phyloP scores from a whole-genome alignment of 92 coral and sea anemone species.

The Umimayanthus kanabou region DNA sequence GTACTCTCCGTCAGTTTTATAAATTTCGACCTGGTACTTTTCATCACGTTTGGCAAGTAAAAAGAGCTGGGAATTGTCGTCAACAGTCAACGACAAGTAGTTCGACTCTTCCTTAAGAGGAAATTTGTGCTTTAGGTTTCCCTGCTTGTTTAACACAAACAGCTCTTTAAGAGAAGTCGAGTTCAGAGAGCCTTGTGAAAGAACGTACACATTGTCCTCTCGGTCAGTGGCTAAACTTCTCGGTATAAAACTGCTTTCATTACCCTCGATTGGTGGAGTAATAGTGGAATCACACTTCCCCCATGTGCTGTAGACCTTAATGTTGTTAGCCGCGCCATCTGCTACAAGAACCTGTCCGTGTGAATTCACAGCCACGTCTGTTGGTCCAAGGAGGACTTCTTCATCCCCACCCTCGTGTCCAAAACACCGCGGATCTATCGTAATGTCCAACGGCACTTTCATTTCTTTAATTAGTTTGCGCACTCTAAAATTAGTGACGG shows the following conservation, averaged over 20 bases:
- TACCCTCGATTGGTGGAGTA: slow-evolving; percentile 21
- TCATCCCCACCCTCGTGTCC: slow-evolving; percentile 30
- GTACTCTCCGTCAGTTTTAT: slow-evolving; percentile 27
- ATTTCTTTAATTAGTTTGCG: slow-evolving; percentile 19
- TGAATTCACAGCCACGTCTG: slow-evolving; percentile 17
- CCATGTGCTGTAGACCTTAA: slow-evolving; percentile 35
- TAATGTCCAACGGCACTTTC: slow-evolving; percentile 14
- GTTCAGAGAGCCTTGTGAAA: slow-evolving; percentile 18
- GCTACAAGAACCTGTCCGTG: slow-evolving; percentile 28
- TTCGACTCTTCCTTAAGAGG: slow-evolving; percentile 28
- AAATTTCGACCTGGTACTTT: slow-evolving; percentile 23
- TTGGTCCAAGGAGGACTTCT: slow-evolving; percentile 11
- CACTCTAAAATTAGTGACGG: slow-evolving; percentile 39
- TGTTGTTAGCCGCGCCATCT: background rate
- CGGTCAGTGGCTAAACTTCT: slow-evolving; percentile 39
- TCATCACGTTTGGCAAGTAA: slow-evolving; percentile 27
- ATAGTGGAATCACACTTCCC: slow-evolving; percentile 37
- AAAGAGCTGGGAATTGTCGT: slow-evolving; percentile 15
- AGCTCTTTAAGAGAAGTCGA: background rate
- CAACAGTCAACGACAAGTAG: slow-evolving; percentile 32
- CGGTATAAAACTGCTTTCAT: slow-evolving; percentile 20
- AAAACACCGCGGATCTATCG: slow-evolving; percentile 38
- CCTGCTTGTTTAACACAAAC: slow-evolving; percentile 46
- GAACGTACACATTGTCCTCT: slow-evolving; percentile 40
- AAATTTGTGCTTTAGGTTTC: slow-evolving; percentile 31